Conservation (phyloP, 2,797 vertebrate species). For the Mormyrus hasselquistii region DNA sequence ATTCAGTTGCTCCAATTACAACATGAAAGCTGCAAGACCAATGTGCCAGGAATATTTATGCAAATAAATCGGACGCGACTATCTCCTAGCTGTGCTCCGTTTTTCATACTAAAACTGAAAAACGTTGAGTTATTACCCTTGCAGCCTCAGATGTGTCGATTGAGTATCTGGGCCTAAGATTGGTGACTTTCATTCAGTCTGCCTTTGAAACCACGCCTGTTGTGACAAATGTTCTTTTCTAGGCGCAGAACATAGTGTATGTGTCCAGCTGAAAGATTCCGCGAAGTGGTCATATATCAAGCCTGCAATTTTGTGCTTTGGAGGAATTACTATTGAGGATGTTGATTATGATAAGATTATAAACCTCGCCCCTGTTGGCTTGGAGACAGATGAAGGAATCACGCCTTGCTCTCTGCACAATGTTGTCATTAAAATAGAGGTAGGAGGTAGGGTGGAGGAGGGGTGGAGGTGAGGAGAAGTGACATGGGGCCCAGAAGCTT, state of each 20-base stretch:
- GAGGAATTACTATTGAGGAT: neutral
- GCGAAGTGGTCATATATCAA: neutral
- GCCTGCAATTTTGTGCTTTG: neutral
- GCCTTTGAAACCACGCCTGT: neutral
- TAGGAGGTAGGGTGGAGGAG: neutral
- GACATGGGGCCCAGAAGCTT: neutral
- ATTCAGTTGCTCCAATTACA: slow-evolving; percentile 6
- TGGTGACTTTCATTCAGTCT: neutral
- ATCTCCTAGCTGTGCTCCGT: neutral
- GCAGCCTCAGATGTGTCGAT: neutral
- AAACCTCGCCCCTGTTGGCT: neutral
- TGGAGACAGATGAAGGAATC: neutral
- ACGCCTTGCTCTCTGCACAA: neutral
- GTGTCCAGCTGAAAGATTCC: neutral
- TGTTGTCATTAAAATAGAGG: neutral
- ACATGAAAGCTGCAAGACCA: slow-evolving; percentile 9
- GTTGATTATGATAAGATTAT: neutral
- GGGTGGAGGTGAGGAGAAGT: neutral
- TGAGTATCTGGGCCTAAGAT: neutral
- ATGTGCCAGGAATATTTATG: slow-evolving; percentile 4
- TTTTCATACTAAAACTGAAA: neutral
- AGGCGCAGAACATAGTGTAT: neutral
- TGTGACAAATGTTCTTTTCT: neutral
- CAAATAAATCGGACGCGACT: slow-evolving; percentile 1
- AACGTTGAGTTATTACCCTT: neutral